phyloP scores from a whole-genome alignment of 2,888 invertebrate genomes.

The Dermolepida albohirtum region DNA sequence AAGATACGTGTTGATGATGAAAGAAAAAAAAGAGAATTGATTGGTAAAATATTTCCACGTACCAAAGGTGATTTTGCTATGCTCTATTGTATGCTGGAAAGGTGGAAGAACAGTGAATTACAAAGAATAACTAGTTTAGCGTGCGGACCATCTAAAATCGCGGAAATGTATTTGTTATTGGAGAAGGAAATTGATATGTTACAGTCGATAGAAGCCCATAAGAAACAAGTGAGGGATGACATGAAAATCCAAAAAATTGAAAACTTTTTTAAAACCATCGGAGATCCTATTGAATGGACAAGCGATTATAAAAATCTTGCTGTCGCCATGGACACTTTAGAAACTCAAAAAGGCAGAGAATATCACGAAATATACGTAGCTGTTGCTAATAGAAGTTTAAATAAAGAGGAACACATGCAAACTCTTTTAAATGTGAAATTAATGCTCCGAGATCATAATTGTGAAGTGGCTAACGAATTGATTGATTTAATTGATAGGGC shows the following conservation, averaged over 20 bases:
- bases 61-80: constrained; percentile 80
- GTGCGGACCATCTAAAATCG: constrained; percentile 76
- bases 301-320: constrained; percentile 69
- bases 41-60: constrained; percentile 77
- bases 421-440: constrained; percentile 78
- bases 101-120: constrained; percentile 75
- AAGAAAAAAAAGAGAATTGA: constrained; percentile 69
- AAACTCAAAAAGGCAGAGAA: constrained; percentile 82
- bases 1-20: constrained; percentile 67
- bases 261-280: constrained; percentile 75
- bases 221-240: constrained; percentile 72
- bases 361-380: constrained; percentile 79
- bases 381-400: constrained; percentile 70
- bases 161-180: constrained; percentile 76
- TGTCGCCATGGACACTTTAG: constrained; percentile 84
- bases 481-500: constrained; percentile 77
- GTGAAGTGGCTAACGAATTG: constrained; percentile 70
- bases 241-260: constrained; percentile 71
- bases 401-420: constrained; percentile 76
- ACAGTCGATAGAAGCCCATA: constrained; percentile 76
- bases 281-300: constrained; percentile 81
- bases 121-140: constrained; percentile 73
- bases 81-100: constrained; percentile 76
- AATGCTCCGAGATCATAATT: constrained; percentile 72
- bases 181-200: constrained; percentile 80